Conservation (phyloP, 2,888 invertebrate species). For the Argyresthia goedartella region DNA sequence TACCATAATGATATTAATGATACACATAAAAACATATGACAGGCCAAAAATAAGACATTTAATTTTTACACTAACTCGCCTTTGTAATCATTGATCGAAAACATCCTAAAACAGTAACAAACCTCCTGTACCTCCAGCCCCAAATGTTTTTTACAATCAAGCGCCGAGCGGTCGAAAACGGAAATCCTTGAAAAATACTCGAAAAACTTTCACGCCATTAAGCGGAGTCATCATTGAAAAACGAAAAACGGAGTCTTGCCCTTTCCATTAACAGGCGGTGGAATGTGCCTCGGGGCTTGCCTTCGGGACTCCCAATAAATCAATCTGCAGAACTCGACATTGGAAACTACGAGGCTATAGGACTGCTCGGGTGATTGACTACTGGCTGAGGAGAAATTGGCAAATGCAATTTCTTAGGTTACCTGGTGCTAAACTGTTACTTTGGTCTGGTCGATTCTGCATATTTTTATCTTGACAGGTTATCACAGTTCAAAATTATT, state of each 20-base stretch:
- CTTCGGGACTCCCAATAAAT: constrained; percentile 34
- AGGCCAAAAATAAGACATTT: no score
- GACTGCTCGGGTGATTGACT: not conserved
- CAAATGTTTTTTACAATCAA: no score
- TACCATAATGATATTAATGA: no score
- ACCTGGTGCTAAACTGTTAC: no score
- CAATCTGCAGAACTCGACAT: constrained; percentile 27
- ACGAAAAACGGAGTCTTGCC: constrained; percentile 40
- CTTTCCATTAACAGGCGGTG: constrained; percentile 47
- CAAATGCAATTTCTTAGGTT: not conserved
- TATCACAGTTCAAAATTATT: no score
- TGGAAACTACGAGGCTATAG: constrained; percentile 4
- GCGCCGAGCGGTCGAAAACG: not conserved
- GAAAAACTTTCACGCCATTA: constrained; percentile 22
- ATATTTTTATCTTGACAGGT: not conserved
- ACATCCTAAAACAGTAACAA: no score
- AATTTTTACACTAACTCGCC: no score
- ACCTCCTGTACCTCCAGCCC: no score
- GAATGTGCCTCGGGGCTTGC: constrained; percentile 32
- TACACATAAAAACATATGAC: no score
- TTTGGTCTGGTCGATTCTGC: no score
- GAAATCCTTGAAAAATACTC: constrained; percentile 9
- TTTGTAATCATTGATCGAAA: no score
- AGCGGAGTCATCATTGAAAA: constrained; percentile 40
- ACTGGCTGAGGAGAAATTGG: not conserved